phyloP scores from a whole-genome alignment of 2,797 vertebrate genomes.

The Helostoma temminkii region DNA sequence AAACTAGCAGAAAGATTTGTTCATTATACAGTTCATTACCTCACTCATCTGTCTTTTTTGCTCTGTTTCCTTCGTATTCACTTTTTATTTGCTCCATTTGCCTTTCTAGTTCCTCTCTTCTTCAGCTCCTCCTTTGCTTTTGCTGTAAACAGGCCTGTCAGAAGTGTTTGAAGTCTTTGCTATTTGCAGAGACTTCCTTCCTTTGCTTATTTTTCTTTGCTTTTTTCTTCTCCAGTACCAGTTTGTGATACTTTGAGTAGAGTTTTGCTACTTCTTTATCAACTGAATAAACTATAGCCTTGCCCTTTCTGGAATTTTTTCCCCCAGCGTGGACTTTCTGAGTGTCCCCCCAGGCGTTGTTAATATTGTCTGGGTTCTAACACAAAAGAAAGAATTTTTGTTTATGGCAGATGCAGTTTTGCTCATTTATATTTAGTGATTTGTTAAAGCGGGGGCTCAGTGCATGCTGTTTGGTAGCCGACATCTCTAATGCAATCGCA shows the following conservation, averaged over 20 bases:
- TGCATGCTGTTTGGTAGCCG: constrained; percentile 50
- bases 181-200: constrained; percentile 35
- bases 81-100: constrained; percentile 40
- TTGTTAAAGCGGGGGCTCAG: constrained; percentile 31
- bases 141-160: constrained; percentile 42
- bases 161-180: constrained; percentile 49
- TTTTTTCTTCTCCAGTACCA: constrained; percentile 12
- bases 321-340: not conserved
- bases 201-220: constrained; percentile 25
- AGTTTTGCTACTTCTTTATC: constrained; percentile 12
- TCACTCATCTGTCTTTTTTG: constrained; percentile 24
- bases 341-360: constrained; percentile 18
- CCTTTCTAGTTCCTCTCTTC: constrained; percentile 4
- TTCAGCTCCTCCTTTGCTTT: constrained; percentile 16
- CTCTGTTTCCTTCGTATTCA: constrained; percentile 50
- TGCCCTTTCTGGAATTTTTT: constrained; percentile 14
- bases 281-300: constrained; percentile 16
- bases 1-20: constrained; percentile 1
- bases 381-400: not conserved
- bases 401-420: constrained; percentile 18
- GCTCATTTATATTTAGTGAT: constrained; percentile 42
- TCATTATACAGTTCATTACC: constrained; percentile 58
- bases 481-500: constrained; percentile 46
- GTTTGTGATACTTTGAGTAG: constrained; percentile 16
- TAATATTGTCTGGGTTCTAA: constrained; percentile 4